These are phyloP conservation scores for Cinara cedri DNA, from an alignment of 2,888 invertebrate genomes.

Conservation along the genomic window DNA sequence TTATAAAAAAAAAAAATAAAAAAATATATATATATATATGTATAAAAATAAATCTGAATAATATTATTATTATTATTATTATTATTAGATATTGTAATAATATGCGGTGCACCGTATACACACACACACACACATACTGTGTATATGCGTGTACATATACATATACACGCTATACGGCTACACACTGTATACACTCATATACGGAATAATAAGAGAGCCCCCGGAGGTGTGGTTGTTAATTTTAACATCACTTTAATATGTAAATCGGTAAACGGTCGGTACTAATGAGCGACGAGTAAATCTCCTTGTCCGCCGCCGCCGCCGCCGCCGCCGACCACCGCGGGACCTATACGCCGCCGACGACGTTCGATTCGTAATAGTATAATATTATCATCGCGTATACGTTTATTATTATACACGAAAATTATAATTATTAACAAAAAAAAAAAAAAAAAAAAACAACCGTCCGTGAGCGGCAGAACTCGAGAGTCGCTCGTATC, in stretches of 20 bases:
- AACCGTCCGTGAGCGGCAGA: no score
- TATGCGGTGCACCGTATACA: no score
- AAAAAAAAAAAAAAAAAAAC: not conserved
- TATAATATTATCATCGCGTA: not conserved
- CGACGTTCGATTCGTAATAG: constrained; percentile 14
- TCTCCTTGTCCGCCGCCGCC: constrained; percentile 27
- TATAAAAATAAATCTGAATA: not conserved
- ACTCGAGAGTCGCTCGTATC: no score
- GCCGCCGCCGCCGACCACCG: constrained; percentile 15
- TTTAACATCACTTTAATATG: constrained; percentile 56
- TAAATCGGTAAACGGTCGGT: constrained; percentile 47
- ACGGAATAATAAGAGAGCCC: constrained; percentile 37
- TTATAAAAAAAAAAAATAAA: constrained; percentile 52
- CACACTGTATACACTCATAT: no score
- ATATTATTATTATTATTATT: no score
- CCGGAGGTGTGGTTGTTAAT: constrained; percentile 55
- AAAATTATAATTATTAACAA: constrained; percentile 20
- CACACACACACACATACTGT: no score
- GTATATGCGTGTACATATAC: no score
- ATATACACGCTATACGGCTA: not conserved
- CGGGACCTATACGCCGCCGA: constrained; percentile 12
- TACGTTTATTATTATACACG: constrained; percentile 6
- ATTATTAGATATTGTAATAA: no score
- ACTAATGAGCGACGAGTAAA: constrained; percentile 54
- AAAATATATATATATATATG: not conserved